Conservation (phyloP, 2,113 vertebrate species). For the Trachemys scripta region DNA sequence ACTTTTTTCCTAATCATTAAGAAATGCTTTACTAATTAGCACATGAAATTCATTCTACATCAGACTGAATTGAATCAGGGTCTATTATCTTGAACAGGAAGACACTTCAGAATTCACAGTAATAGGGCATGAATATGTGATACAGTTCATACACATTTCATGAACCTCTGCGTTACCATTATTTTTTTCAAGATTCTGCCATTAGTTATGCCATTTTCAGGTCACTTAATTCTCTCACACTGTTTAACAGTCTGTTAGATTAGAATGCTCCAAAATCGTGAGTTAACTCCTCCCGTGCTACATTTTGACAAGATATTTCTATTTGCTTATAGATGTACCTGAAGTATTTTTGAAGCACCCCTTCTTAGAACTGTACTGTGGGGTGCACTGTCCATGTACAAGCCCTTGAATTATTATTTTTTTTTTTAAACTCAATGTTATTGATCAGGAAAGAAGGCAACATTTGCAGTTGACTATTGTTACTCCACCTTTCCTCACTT, state of each 20-base stretch:
- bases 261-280: conserved; percentile 71
- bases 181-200: conserved; percentile 73
- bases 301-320: conserved; percentile 40
- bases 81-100: conserved; percentile 84
- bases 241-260: conserved; percentile 80
- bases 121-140: conserved; percentile 86
- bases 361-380: not conserved
- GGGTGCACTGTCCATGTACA: not conserved
- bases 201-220: conserved; percentile 85
- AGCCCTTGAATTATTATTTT: not conserved
- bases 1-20: conserved; percentile 84
- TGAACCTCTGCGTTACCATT: conserved; percentile 79
- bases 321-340: conserved; percentile 17
- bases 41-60: conserved; percentile 84
- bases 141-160: conserved; percentile 86
- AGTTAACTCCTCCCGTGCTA: conserved; percentile 68
- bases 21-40: conserved; percentile 87
- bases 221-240: conserved; percentile 82
- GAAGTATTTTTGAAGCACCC: not conserved
- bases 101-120: conserved; percentile 84
- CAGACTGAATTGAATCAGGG: conserved; percentile 86
- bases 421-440: not conserved
- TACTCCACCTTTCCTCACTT: not conserved
- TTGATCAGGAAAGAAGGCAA: not conserved
- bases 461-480: not conserved